Evolutionary conservation across 2,888 invertebrate genomes (phyloP).

Genomic region (Xestia sexstrigata): DNA sequence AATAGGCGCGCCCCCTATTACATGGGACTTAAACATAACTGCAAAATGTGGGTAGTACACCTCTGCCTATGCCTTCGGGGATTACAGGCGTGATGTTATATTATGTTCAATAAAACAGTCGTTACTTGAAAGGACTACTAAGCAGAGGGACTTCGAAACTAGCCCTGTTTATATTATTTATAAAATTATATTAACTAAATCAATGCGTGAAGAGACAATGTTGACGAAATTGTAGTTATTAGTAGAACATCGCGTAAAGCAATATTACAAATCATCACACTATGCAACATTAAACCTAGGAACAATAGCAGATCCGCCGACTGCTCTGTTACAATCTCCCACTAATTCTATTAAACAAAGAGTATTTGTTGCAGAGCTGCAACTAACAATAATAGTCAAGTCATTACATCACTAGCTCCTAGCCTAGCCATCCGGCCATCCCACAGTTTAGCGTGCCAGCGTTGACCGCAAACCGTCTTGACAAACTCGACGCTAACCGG

Average conservation of each 20-base stretch:
- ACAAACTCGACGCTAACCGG: conserved; percentile 36
- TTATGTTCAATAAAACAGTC: background rate
- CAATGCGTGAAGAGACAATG: background rate
- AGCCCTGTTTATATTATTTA: background rate
- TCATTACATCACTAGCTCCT: conserved; percentile 23
- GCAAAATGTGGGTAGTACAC: too few species aligned
- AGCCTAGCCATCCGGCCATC: conserved; percentile 1
- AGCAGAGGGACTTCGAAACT: background rate
- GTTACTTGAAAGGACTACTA: background rate
- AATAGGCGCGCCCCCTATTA: too few species aligned
- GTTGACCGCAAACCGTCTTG: conserved; percentile 26
- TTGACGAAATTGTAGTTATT: background rate
- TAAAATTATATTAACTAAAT: background rate
- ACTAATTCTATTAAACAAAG: conserved; percentile 26
- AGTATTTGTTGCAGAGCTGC: conserved; percentile 7
- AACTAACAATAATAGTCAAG: conserved; percentile 9
- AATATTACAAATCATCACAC: conserved; percentile 21
- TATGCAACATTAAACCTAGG: conserved; percentile 3
- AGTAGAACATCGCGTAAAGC: conserved; percentile 4
- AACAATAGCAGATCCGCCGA: conserved; percentile 12
- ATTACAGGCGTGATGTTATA: too few species aligned
- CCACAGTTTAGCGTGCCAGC: background rate
- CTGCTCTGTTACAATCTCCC: conserved; percentile 10
- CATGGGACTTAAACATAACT: too few species aligned
- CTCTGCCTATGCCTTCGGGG: too few species aligned